Evolutionary conservation across 2,888 invertebrate species (phyloP), one percentile per base, ranked within the genome.

Genomic region (Volucella inflata): DNA sequence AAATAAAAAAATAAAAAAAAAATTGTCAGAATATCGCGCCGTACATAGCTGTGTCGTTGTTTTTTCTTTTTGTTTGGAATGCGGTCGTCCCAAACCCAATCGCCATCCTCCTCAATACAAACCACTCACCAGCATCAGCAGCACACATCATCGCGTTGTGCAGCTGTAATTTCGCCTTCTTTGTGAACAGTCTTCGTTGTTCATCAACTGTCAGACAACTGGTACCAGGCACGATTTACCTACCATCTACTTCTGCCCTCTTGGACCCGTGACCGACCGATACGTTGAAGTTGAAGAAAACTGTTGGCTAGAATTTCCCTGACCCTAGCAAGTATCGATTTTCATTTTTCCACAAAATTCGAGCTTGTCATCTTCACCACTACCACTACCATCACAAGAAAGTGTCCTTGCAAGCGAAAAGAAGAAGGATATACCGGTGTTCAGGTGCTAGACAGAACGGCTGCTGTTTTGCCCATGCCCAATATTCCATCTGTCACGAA

Each of bases 51-150:
- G 76, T 64, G 68, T 65, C 70, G 62, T 74, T 59, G 57, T 60
- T 72, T 30, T 55, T 55, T 57, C 55, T 71, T 64, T 74, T 84
- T 62, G 70, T 55, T 84, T 81, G 85, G 85, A 85, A 85, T 85
- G 85, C 81, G 85, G 85, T 85, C 85, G 81, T 77, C 85, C 68
- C 71, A 81, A 85, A 72, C 82, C 21, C 21, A 21, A 21, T 62
- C 60, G 16, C 38, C 70, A 70, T 70, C 62, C 17, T 48, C 70
- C 16, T 64, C 77, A 21, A 78, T 38, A 46, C 50, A 62, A 51
- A 65, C 53, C n/a, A 53, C 9, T 11, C 16, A 59, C 16, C 38
- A 2, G 11, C 60, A 44, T 10, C 21, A 60, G 36, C 36, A 48
- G 36, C 64, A 21, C 21, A 21, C 10, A 44, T 21, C 21, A 46